Conservation (phyloP, 1,140 invertebrate species). For the Polypedilum vanderplanki region DNA sequence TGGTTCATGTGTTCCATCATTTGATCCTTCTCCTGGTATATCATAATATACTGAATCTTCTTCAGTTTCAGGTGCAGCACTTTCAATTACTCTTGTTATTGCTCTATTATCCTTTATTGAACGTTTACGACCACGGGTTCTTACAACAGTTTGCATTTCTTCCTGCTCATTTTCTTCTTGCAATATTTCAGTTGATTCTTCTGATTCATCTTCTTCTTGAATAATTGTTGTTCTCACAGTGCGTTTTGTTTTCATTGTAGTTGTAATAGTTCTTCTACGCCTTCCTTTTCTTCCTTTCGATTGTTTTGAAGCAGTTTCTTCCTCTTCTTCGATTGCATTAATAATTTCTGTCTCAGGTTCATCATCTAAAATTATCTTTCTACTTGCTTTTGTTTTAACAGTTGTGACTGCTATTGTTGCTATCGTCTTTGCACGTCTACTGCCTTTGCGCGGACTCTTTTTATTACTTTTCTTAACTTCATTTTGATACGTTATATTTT, state of each 20-base stretch:
- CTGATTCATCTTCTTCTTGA: neutral
- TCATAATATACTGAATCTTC: slow-evolving; percentile 20
- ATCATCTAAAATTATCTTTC: too few relatives aligned
- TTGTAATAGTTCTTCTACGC: neutral
- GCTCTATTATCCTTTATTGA: neutral
- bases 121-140: neutral
- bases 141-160: neutral
- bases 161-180: neutral
- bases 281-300: neutral
- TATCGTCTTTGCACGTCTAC: too few relatives aligned
- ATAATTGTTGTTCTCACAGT: neutral
- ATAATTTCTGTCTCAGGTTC: too few relatives aligned
- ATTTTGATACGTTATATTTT: slow-evolving; percentile 11
- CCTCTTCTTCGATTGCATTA: neutral
- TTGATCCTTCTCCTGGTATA: slow-evolving; percentile 15
- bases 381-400: too few relatives aligned
- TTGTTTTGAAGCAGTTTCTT: neutral
- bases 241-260: neutral
- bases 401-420: too few relatives aligned
- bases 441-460: too few relatives aligned
- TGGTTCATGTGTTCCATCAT: neutral
- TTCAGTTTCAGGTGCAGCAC: neutral
- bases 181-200: neutral
- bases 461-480: neutral
- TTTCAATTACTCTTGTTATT: neutral